A percentile compares a stretch with the other conserved stretches of the same genome.
phyloP scores from a whole-genome alignment of 2,888 invertebrate genomes.

The Latrodectus hesperus region DNA sequence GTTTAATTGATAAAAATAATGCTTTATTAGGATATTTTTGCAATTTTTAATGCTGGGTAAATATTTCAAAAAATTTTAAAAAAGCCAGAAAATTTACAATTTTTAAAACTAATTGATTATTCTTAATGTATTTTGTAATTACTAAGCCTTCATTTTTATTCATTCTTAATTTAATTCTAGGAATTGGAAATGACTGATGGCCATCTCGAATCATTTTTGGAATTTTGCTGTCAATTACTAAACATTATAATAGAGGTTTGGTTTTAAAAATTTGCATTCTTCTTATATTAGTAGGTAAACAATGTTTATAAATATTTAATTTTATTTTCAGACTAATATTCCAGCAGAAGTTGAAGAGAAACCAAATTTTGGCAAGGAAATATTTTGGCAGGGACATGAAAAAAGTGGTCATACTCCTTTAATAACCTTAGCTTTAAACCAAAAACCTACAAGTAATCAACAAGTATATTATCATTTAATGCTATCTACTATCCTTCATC shows the following conservation, averaged over 20 bases:
- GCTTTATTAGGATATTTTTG: no score
- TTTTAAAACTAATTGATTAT: neutral
- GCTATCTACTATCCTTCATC: conserved; percentile 84
- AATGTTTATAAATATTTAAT: neutral
- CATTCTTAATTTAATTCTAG: conserved; percentile 70
- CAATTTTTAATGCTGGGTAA: no score
- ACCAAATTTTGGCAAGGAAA: conserved; percentile 75
- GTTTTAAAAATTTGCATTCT: neutral
- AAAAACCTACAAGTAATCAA: conserved; percentile 84
- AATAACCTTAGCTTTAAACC: conserved; percentile 85
- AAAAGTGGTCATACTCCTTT: conserved; percentile 78
- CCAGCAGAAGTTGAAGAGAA: conserved; percentile 74
- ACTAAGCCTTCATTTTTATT: neutral
- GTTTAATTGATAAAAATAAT: no score
- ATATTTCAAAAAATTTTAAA: no score
- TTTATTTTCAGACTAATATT: conserved; percentile 65
- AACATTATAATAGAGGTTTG: conserved; percentile 79
- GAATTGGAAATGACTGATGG: conserved; percentile 75
- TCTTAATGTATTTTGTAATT: neutral
- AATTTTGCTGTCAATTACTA: conserved; percentile 77
- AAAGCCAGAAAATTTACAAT: no score
- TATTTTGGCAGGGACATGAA: conserved; percentile 72
- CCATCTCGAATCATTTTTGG: conserved; percentile 75
- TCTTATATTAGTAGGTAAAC: neutral
- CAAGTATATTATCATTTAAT: conserved; percentile 87